Base-by-base conservation (phyloP, 2,888 invertebrate genomes). In the Ferdinandea cuprea region DNA sequence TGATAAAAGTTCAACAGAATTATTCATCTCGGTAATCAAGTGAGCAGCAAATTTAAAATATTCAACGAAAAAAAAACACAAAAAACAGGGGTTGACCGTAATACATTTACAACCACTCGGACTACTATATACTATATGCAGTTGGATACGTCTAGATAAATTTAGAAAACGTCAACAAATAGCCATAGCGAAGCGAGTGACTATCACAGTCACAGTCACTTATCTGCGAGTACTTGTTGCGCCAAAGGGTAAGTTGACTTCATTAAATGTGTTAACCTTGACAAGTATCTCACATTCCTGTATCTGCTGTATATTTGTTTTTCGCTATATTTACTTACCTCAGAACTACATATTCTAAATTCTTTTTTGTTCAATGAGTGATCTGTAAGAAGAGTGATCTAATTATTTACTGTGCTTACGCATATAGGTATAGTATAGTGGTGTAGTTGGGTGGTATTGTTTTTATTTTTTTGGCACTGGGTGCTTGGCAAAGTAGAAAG, bases 211-310 rank as follows among this genome's bases (percentile, higher is more conserved):
- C 28, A 46, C 30, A 42, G 25, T 42, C 42, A 40, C 32, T 42
- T 48, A 42, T 40, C 61, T 68, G 7, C 25, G 25, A 25, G 5
- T 40, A 80, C 83, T 83, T 78, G 83, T 83, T 83, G 83, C 83
- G 83, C 68, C 83, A 78, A 83, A 78, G 78, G 83, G 83, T 83
- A 78, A 77, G 83, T 30, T 78, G 68, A 63, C 61, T 83, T 83
- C 68, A 78, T 83, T 77, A 44, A 81, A 81, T 65, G 56, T 61
- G 54, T 15, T 72, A 63, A 78, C 77, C 83, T 83, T 83, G 83
- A 63, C 61, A 78, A 78, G 78, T 83, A 68, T 83, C 72, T 83
- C 44, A 63, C 56, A 83, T 77, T 83, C 68, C 68, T 69, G 50
- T 68, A 37, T 46, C 61, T 74, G 1, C 3, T 25, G 7, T 30